Evolutionary conservation across 2,797 vertebrate genomes (phyloP).

Genomic region (Luscinia luscinia): DNA sequence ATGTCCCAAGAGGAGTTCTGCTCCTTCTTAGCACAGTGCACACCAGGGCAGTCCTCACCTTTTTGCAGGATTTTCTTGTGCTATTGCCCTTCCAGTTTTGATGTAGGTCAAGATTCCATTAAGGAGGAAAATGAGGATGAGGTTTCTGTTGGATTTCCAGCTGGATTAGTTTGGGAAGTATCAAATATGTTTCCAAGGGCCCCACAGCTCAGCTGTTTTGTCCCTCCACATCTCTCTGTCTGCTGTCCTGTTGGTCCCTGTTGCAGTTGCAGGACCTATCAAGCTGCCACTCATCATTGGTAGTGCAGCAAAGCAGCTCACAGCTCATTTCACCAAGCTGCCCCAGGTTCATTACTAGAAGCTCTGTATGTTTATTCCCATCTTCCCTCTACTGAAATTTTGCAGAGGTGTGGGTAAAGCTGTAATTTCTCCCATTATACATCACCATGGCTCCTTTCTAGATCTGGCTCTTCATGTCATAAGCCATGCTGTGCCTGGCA

Average conservation of each 20-base stretch:
- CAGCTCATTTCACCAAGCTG: not conserved
- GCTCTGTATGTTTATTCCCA: rapidly evolving
- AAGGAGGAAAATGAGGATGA: not conserved
- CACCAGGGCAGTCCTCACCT: not conserved
- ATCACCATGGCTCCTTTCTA: not conserved
- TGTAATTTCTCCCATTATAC: not conserved
- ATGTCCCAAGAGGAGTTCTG: not conserved
- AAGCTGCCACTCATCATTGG: not conserved
- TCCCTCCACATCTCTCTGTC: not conserved
- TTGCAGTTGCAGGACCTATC: not conserved
- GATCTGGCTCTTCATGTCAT: not conserved
- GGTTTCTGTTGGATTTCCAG: not conserved
- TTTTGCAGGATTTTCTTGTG: not conserved
- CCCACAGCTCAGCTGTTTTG: not conserved
- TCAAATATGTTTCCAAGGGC: rapidly evolving
- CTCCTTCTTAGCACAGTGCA: rapidly evolving
- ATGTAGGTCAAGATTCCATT: not conserved
- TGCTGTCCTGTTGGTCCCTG: rapidly evolving
- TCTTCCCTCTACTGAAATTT: not conserved
- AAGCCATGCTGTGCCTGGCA: not conserved
- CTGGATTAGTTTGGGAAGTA: not conserved
- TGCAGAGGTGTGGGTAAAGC: not conserved
- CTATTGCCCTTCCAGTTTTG: rapidly evolving
- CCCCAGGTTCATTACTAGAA: not conserved
- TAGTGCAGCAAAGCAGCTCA: not conserved